These are phyloP conservation scores for Phyllostomus discolor DNA, from an alignment of 2,113 vertebrate species.

Conservation along the genomic window DNA sequence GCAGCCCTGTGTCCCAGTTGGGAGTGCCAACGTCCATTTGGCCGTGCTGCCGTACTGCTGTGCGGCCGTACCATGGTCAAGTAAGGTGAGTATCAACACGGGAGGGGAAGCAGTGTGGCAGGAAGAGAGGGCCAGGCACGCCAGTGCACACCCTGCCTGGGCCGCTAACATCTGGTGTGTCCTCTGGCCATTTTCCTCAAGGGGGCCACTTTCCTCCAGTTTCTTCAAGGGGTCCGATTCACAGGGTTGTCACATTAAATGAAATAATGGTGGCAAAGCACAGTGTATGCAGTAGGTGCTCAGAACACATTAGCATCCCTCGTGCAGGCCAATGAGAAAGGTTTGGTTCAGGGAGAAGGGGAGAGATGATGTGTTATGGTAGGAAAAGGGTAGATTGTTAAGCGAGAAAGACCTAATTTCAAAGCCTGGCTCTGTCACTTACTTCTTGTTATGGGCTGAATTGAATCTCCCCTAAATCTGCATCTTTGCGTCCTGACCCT, in stretches of 20 bases:
- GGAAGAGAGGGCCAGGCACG: background rate
- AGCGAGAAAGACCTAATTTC: background rate
- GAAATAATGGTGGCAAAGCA: background rate
- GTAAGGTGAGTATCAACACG: fast-evolving
- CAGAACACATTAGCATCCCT: background rate
- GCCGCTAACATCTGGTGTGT: too few species aligned
- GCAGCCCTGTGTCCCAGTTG: background rate
- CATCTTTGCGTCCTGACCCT: background rate
- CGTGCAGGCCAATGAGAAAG: background rate
- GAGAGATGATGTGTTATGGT: background rate
- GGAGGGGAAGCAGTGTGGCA: background rate
- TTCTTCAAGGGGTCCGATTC: background rate
- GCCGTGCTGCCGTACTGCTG: background rate
- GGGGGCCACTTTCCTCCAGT: background rate
- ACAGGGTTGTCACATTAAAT: background rate
- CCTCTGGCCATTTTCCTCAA: background rate
- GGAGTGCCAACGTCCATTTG: background rate
- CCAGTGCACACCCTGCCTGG: background rate
- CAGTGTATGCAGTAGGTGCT: background rate
- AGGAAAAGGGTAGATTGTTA: background rate
- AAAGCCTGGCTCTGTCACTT: background rate
- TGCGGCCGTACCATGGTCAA: fast-evolving
- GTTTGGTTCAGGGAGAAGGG: background rate
- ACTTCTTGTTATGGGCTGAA: background rate
- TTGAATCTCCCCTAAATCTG: background rate